phyloP scores from a whole-genome alignment of 2,797 vertebrate genomes.

The Choloepus didactylus region DNA sequence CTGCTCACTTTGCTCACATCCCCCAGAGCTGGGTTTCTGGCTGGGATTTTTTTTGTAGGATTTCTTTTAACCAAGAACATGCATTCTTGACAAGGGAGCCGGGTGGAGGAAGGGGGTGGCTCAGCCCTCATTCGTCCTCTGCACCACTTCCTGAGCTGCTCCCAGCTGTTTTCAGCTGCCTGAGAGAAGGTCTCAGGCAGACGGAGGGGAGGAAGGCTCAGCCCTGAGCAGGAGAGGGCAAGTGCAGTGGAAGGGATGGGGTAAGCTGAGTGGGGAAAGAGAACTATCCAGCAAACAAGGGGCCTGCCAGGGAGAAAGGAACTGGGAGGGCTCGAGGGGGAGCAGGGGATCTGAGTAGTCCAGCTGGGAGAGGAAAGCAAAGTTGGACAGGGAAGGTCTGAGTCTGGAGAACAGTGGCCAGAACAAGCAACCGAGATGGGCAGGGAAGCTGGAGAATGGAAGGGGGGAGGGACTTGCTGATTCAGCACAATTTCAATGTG shows the following conservation, averaged over 20 bases:
- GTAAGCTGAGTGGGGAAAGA: neutral
- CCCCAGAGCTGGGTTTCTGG: neutral
- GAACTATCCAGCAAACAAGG: neutral
- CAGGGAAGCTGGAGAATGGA: neutral
- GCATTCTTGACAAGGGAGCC: neutral
- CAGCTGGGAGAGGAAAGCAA: neutral
- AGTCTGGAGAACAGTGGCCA: neutral
- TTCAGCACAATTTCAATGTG: rapidly evolving
- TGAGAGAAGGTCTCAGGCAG: neutral
- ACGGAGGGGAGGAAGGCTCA: neutral
- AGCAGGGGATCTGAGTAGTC: neutral
- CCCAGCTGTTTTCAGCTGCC: neutral
- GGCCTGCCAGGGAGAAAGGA: neutral
- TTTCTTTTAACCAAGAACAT: neutral
- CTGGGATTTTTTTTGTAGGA: too few relatives aligned
- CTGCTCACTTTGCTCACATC: neutral
- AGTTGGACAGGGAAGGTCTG: neutral
- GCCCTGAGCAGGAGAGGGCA: neutral
- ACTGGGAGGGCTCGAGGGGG: rapidly evolving
- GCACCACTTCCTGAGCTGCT: neutral
- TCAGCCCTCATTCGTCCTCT: neutral
- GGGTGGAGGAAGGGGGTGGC: neutral
- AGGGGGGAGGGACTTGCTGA: neutral
- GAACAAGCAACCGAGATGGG: neutral
- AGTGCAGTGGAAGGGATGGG: neutral